A percentile compares a stretch with the other conserved stretches of the same genome.
Conservation (phyloP, 1,140 invertebrate species). For the Ptiloglossa arizonensis region DNA sequence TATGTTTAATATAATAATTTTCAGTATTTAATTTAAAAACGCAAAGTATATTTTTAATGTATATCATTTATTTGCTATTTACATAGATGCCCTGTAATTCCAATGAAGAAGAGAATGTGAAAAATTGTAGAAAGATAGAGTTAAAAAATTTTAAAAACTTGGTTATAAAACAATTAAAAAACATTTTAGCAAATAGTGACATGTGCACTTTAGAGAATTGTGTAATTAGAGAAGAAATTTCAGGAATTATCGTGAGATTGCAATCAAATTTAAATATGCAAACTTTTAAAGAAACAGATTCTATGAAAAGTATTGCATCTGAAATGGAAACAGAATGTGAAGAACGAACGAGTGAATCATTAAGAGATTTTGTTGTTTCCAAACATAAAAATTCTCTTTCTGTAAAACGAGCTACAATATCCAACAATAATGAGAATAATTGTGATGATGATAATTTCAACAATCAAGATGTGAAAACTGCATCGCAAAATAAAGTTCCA, state of each 20-base stretch:
- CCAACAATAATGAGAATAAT: slow-evolving; percentile 62
- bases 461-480: slow-evolving; percentile 59
- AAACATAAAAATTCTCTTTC: slow-evolving; percentile 63
- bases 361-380: slow-evolving; percentile 69
- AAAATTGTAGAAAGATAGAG: slow-evolving; percentile 19
- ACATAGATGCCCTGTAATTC: slow-evolving; percentile 13
- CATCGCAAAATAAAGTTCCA: slow-evolving; percentile 68
- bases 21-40: not conserved
- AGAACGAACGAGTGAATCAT: slow-evolving; percentile 68
- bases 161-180: slow-evolving; percentile 54
- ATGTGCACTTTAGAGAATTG: slow-evolving; percentile 52
- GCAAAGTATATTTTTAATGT: not conserved
- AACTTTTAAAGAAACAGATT: slow-evolving; percentile 27
- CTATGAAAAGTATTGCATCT: slow-evolving; percentile 53
- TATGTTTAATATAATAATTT: slow-evolving; percentile 25
- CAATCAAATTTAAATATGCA: slow-evolving; percentile 30
- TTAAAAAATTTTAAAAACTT: slow-evolving; percentile 31
- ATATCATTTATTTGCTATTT: not conserved
- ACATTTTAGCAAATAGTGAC: slow-evolving; percentile 57
- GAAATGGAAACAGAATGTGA: slow-evolving; percentile 69
- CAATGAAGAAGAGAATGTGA: slow-evolving; percentile 12
- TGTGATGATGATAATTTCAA: slow-evolving; percentile 63
- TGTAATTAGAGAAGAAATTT: slow-evolving; percentile 31
- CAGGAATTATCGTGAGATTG: slow-evolving; percentile 30
- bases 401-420: slow-evolving; percentile 42